A percentile compares a stretch with the other conserved stretches of the same genome.
Conservation (phyloP, 2,888 invertebrate genomes). For the Melinaea menophilus region DNA sequence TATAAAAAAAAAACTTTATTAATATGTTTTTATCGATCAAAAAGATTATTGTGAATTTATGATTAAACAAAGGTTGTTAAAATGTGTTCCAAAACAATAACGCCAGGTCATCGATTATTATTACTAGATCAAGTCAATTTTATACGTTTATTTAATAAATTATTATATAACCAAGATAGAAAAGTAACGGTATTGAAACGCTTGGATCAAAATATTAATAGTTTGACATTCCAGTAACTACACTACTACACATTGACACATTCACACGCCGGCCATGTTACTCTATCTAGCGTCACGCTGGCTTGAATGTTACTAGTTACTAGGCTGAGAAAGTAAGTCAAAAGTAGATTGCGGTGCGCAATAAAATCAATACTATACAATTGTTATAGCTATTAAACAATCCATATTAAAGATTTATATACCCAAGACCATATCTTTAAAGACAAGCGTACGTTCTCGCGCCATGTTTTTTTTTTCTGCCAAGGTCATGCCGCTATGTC, state of each 20-base stretch:
- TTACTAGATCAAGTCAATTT: conserved; percentile 23
- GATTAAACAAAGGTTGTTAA: conserved; percentile 55
- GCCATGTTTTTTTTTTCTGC: conserved; percentile 73
- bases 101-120: conserved; percentile 71
- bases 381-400: conserved; percentile 32
- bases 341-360: conserved; percentile 56
- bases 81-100: conserved; percentile 55
- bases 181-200: conserved; percentile 18
- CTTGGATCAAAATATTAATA: conserved; percentile 48
- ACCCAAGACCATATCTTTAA: conserved; percentile 47
- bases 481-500: conserved; percentile 73
- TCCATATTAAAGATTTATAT: conserved; percentile 36
- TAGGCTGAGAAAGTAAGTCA: conserved; percentile 53
- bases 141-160: too few species aligned
- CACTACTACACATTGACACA: conserved; percentile 43
- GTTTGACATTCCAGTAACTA: conserved; percentile 50
- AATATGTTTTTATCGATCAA: conserved; percentile 23
- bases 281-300: conserved; percentile 70
- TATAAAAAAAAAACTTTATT: conserved; percentile 16
- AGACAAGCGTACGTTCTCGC: conserved; percentile 66
- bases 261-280: conserved; percentile 72
- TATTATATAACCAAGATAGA: too few species aligned
- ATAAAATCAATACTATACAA: conserved; percentile 55
- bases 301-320: conserved; percentile 52
- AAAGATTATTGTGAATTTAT: conserved; percentile 26